Conservation (phyloP, 1,140 invertebrate species). For the Telenomus remus region DNA sequence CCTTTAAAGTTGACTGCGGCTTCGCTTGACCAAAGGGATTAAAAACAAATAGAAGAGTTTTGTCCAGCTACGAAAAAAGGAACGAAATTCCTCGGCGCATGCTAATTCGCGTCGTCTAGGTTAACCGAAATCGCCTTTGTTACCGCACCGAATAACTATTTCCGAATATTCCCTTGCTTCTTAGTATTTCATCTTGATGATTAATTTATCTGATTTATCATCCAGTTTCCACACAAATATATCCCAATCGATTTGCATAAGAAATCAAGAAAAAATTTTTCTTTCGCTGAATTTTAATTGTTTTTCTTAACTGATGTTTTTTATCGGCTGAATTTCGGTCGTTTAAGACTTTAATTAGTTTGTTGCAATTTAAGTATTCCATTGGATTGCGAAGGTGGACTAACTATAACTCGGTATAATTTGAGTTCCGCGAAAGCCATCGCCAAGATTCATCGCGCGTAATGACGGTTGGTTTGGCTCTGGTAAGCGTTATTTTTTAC, state of each 20-base stretch:
- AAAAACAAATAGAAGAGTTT: slow-evolving; percentile 65
- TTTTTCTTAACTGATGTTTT: too few relatives aligned
- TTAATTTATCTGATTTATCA: background rate
- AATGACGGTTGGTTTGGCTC: slow-evolving; percentile 60
- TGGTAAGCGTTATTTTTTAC: slow-evolving; percentile 57
- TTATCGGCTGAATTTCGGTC: too few relatives aligned
- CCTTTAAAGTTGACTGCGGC: slow-evolving; percentile 64
- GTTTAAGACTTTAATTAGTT: slow-evolving; percentile 40
- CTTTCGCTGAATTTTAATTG: too few relatives aligned
- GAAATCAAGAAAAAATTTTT: too few relatives aligned
- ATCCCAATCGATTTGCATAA: too few relatives aligned
- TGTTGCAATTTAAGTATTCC: slow-evolving; percentile 24
- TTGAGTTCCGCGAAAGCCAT: slow-evolving; percentile 61
- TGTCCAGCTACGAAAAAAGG: slow-evolving; percentile 53
- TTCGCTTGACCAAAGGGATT: slow-evolving; percentile 66
- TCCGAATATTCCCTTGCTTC: background rate
- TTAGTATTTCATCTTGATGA: background rate
- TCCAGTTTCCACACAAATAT: too few relatives aligned
- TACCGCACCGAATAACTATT: slow-evolving; percentile 44
- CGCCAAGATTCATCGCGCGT: slow-evolving; percentile 60
- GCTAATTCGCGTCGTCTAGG: slow-evolving; percentile 67
- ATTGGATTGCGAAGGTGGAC: slow-evolving; percentile 52
- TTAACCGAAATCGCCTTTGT: slow-evolving; percentile 50
- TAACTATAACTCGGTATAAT: slow-evolving; percentile 49
- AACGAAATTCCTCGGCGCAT: slow-evolving; percentile 62